Percentiles rank a stretch among this genome's conserved stretches.
phyloP scores from a whole-genome alignment of 2,113 vertebrate genomes.

The Lutjanus erythropterus region DNA sequence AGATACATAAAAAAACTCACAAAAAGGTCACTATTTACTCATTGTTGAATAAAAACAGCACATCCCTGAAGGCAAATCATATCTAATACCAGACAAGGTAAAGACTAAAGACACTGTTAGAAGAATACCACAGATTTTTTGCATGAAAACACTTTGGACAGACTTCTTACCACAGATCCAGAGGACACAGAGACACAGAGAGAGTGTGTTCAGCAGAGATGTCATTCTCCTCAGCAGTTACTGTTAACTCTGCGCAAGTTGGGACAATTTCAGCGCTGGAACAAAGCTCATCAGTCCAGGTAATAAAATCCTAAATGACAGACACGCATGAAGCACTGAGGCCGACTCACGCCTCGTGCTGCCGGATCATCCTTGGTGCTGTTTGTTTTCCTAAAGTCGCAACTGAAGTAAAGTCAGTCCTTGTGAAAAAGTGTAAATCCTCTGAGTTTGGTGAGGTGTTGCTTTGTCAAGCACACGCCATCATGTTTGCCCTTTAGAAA shows the following conservation, averaged over 20 bases:
- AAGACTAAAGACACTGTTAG: neutral
- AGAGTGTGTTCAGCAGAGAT: slow-evolving; percentile 48
- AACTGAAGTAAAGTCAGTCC: slow-evolving; percentile 11
- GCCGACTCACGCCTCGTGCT: slow-evolving; percentile 39
- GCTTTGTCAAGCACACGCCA: slow-evolving; percentile 41
- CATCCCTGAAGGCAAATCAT: neutral
- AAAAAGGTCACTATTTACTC: neutral
- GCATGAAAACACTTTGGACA: neutral
- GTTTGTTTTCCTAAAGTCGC: neutral
- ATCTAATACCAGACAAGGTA: neutral
- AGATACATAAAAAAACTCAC: neutral
- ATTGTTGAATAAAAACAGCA: neutral
- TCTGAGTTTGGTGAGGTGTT: slow-evolving; percentile 5
- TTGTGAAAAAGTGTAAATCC: slow-evolving; percentile 39
- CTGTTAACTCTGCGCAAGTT: slow-evolving; percentile 27
- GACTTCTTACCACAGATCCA: slow-evolving; percentile 70
- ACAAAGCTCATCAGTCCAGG: slow-evolving; percentile 58
- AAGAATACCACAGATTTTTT: neutral
- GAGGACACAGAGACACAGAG: slow-evolving; percentile 64
- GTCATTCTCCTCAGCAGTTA: slow-evolving; percentile 68
- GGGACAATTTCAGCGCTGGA: slow-evolving; percentile 25
- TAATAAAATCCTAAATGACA: slow-evolving; percentile 27
- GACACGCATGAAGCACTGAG: slow-evolving; percentile 12
- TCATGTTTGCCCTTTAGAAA: slow-evolving; percentile 25
- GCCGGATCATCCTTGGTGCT: slow-evolving; percentile 30